phyloP scores from a whole-genome alignment of 2,888 invertebrate species.

The Melikaiella ostensackeni region DNA sequence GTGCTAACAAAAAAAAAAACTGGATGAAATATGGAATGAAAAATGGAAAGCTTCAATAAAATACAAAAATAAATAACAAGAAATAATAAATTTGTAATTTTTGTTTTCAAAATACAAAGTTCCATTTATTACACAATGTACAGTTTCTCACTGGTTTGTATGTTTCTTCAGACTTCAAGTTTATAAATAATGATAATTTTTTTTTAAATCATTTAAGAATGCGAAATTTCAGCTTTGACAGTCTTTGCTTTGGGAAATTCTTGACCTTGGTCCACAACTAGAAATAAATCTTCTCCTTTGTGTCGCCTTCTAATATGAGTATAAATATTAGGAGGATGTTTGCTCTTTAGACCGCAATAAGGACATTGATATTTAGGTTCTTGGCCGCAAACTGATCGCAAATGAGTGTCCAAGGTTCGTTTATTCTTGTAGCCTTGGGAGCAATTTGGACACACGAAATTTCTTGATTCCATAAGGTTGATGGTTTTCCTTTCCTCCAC shows the following conservation, averaged over 20 bases:
- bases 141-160: too few relatives aligned
- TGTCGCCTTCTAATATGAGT: conserved; percentile 59
- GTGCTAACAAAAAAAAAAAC: too few relatives aligned
- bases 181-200: too few relatives aligned
- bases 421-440: conserved; percentile 67
- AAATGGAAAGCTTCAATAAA: too few relatives aligned
- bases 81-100: too few relatives aligned
- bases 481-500: conserved; percentile 49
- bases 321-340: conserved; percentile 56
- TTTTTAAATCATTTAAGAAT: neutral
- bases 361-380: conserved; percentile 67
- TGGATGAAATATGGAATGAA: too few relatives aligned
- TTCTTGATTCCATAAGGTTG: conserved; percentile 49
- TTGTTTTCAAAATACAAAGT: too few relatives aligned
- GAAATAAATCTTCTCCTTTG: conserved; percentile 48
- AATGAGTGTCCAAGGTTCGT: conserved; percentile 68
- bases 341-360: conserved; percentile 55
- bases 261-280: conserved; percentile 36
- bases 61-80: too few relatives aligned
- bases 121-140: too few relatives aligned
- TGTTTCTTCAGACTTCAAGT: too few relatives aligned
- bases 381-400: conserved; percentile 71
- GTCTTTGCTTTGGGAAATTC: conserved; percentile 42
- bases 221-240: conserved; percentile 41
- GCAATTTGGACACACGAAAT: conserved; percentile 66